Conservation (phyloP, 2,113 vertebrate species). For the Halichoeres trimaculatus region DNA sequence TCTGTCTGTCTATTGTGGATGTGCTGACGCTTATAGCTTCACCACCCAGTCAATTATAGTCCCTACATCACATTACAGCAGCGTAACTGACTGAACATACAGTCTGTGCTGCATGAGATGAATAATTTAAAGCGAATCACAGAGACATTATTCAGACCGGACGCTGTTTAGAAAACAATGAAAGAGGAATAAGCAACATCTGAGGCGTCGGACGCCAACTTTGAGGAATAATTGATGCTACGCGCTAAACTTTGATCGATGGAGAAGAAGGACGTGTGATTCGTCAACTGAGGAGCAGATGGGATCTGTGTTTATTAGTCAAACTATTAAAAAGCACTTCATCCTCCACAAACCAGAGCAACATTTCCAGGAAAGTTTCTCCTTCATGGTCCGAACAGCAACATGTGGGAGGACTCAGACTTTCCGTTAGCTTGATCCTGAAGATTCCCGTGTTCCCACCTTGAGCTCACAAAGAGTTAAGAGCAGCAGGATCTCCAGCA, state of each 20-base stretch:
- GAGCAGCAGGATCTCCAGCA: constrained; percentile 49
- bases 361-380: neutral
- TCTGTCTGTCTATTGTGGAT: constrained; percentile 54
- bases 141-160: constrained; percentile 3
- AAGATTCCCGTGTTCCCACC: no score
- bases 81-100: constrained; percentile 25
- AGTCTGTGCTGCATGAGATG: constrained; percentile 24
- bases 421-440: no score
- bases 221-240: neutral
- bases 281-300: neutral
- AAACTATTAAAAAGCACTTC: neutral
- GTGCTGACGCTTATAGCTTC: constrained; percentile 43
- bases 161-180: neutral
- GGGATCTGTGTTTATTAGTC: neutral
- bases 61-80: constrained; percentile 29
- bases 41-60: constrained; percentile 57
- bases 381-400: no score
- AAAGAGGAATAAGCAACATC: constrained; percentile 5
- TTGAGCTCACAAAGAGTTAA: constrained; percentile 68
- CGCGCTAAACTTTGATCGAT: neutral
- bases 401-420: no score
- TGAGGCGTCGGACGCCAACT: constrained; percentile 11
- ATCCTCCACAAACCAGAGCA: neutral
- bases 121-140: constrained; percentile 42
- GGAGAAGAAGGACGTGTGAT: neutral